Base-by-base conservation (phyloP, 2,797 vertebrate species). In the Helarctos malayanus region DNA sequence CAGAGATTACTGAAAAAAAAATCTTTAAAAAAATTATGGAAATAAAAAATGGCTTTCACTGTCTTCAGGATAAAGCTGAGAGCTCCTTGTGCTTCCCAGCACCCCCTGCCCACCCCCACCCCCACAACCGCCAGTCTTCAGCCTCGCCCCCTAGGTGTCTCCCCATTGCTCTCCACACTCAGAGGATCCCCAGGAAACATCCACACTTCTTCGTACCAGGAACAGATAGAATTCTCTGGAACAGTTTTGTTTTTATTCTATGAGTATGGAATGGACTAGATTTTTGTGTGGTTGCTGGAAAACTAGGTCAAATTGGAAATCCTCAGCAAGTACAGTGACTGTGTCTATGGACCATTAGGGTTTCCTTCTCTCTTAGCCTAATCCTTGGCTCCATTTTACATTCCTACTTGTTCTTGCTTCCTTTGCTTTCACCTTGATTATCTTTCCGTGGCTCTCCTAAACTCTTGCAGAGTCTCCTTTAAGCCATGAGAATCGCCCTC, bases 81-180 rank as follows among this genome's bases (percentile, higher is more conserved):
- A 71, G 23, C 25, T 54, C 41, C 35, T 15, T 13, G 0, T 4
- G 32, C n/a, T 65, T 18, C 63, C 63, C 32, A 18, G 16, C 8
- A 0, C 63, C 7, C 14, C 61, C 63, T 32, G 11, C 18, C 65
- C 4, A 0, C 0, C 59, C 59, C 16, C 8, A 1, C 1, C 35
- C 35, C 35, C 27, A 29, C 71, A 14, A 4, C 14, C 1, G 25
- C 14, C 25, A 0, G 35, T 15, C 29, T 49, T 29, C 25, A 15
- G 49, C 32, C 61, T 52, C 0, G 0, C 27, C 41, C 47, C 11
- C 45, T 5, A 29, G 9, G n/a, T 45, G 10, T 47, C 8, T 15
- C 45, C 25, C 35, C 11, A 2, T 4, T 10, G 21, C 75, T 88
- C 61, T 73, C 27, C 13, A 10, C 47, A 3, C 15, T 18, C 38